These are phyloP conservation scores for Felis catus DNA, from an alignment of 2,113 vertebrate species.

Conservation along the genomic window F.catus_Fca126_mat1.0 CM031414.1:109029001-109029500, in stretches of 20 bases:
- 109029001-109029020: background rate
- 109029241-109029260: background rate
- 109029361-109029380: background rate
- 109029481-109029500: background rate
- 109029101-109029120: background rate
- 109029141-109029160: background rate
- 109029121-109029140: background rate
- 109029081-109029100: background rate
- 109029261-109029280: background rate
- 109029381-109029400: background rate
- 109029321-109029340: background rate
- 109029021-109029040: background rate
- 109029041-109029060: conserved; percentile 13
- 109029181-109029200: background rate
- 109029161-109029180: background rate
- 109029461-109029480: background rate
- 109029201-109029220: background rate
- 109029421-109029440: background rate
- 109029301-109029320: rapidly evolving
- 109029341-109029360: background rate
- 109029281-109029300: background rate
- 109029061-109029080: background rate
- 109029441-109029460: background rate
- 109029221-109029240: background rate
- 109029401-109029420: background rate